Base-by-base conservation (phyloP, 2,888 invertebrate genomes). In the Pantelozetes paolii region DNA sequence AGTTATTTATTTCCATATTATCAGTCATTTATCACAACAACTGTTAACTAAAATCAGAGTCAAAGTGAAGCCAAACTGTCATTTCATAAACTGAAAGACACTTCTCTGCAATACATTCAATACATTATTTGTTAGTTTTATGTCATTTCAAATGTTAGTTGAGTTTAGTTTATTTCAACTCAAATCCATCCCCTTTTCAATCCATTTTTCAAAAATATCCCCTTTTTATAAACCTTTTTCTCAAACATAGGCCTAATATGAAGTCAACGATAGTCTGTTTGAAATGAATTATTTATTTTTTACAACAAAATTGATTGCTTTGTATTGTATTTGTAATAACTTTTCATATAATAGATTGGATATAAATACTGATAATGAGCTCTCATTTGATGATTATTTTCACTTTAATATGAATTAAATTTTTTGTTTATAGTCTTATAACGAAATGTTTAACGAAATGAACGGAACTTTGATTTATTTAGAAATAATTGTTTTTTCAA, bases 11-110 rank as follows among this genome's bases (percentile, higher is more conserved):
- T 15, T 48, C 9, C 5, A 54, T 54, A 64, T 64, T 64, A 64
- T 64, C 36, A n/a, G 36, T 64, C 36, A 64, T 64, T 64, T 18
- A 64, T 64, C 62, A 64, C 18, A 57, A 57, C 57, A 57, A 57
- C 23, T 23, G 26, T n/a, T n/a, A n/a, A n/a, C n/a, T n/a, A n/a
- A n/a, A n/a, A n/a, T n/a, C n/a, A 8, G 20, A 36, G 20, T 15
- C 8, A 64, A 64, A 36, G 62, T 32, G 30, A 28, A 30, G 30
- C 57, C 13, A 9, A 9, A 57, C 13, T 57, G 57, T 30, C 57
- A 30, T 57, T 28, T 57, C 57, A 2, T 18, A 3, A 54, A 54
- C 23, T 54, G 26, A 62, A 23, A 32, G 62, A 62, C 62, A 62
- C 62, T 62, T 62, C 36, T 36, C 32, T 32, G 32, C 26, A 62